Conservation (phyloP, 2,888 invertebrate genomes). For the Neoitamus cyanurus region DNA sequence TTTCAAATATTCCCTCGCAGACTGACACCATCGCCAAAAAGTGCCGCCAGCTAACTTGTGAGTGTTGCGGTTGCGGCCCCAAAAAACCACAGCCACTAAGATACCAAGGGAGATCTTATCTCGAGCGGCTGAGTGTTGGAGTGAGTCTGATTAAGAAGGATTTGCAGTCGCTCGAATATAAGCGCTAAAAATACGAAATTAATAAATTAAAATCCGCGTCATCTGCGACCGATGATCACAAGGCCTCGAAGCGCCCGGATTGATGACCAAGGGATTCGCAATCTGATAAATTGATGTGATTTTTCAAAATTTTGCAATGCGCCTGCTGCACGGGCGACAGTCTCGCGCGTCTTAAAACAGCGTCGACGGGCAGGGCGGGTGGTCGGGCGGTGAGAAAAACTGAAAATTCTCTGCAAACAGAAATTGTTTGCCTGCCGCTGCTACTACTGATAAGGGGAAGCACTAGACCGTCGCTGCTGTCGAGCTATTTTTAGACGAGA, state of each 20-base stretch:
- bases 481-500: slow-evolving; percentile 24
- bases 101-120: slow-evolving; percentile 38
- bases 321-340: neutral
- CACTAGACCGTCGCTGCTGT: neutral
- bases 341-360: neutral
- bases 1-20: slow-evolving; percentile 17
- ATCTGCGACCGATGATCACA: neutral
- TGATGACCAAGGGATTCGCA: neutral
- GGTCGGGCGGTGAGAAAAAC: neutral
- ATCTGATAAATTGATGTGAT: slow-evolving; percentile 5
- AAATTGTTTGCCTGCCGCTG: neutral
- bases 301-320: slow-evolving; percentile 1
- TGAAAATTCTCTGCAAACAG: slow-evolving; percentile 17
- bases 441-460: neutral
- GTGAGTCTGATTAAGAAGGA: slow-evolving; percentile 18
- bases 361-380: neutral
- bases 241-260: neutral
- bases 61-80: neutral
- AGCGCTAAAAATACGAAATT: slow-evolving; percentile 27
- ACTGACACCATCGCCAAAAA: slow-evolving; percentile 33
- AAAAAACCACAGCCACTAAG: slow-evolving; percentile 23
- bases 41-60: slow-evolving; percentile 15
- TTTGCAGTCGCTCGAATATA: neutral
- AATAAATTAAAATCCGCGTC: slow-evolving; percentile 31
- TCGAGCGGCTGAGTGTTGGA: neutral